Base-by-base conservation (phyloP, 2,797 vertebrate genomes). In the Fringilla coelebs region DNA sequence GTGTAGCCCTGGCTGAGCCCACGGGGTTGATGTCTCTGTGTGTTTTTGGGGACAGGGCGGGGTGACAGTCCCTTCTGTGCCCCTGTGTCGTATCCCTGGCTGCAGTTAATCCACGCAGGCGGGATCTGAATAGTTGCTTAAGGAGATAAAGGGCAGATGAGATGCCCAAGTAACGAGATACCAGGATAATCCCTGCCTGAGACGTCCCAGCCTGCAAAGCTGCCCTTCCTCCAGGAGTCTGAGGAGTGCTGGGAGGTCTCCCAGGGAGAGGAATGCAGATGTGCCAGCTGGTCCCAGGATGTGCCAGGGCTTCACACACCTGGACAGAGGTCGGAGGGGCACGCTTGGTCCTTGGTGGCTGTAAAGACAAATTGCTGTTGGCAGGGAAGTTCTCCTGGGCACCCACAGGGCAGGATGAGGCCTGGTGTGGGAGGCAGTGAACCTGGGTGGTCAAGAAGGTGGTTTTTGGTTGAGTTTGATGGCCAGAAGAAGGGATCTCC, bases 371-470 rank as follows among this genome's bases (percentile, higher is more conserved):
- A 38, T 22, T 74, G 34, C 51, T 2, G 3, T 31, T 0, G 2
- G 36, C 0, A 1, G 36, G n/a, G 40, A 62, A 46, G 40, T 18
- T 66, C n/a, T 70, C 55, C 25, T 5, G 19, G 43, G 38, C 29
- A 73, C 25, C n/a, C 1, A 0, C 29, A 20, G 38, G n/a, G 36
- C 36, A 83, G 68, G 61, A n/a, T 49, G 28, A 80, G 36, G 8
- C 5, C 1, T 0, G 0, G 38, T 1, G 0, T 12, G 18, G 38
- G 28, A 78, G 4, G 10, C 41, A 40, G 32, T 2, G 3, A 68
- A 46, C 10, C 11, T 43, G 48, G 3, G 0, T 26, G 38, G 26
- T 17, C 22, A 41, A 26, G 36, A 51, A 51, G 12, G 25, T 68
- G 29, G 0, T 2, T 83, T 92, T 81, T 46, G 48, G 48, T 7